Percentiles rank a stretch among this genome's conserved stretches.
phyloP scores from a whole-genome alignment of 2,797 vertebrate genomes.

The Cuniculus paca region DNA sequence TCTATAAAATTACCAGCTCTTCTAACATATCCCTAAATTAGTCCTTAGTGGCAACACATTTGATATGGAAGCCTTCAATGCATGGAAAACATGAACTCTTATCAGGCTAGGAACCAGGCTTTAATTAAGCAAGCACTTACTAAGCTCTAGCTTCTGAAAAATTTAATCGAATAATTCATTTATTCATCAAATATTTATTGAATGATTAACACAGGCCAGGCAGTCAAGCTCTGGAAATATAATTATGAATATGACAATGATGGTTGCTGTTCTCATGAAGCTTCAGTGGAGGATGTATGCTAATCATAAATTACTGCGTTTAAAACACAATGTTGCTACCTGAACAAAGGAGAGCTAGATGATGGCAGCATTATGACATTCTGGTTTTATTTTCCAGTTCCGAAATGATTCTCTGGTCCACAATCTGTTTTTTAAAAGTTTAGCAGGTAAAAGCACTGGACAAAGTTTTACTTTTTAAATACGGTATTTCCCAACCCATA shows the following conservation, averaged over 20 bases:
- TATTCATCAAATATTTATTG: constrained; percentile 27
- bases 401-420: not conserved
- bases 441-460: not conserved
- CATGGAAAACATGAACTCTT: not conserved
- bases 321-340: not conserved
- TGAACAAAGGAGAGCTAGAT: not conserved
- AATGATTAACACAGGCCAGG: not conserved
- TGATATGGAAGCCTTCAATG: not conserved
- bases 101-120: not conserved
- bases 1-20: constrained; percentile 17
- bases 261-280: not conserved
- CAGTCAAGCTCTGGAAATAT: not conserved
- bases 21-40: not conserved
- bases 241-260: not conserved
- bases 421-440: not conserved
- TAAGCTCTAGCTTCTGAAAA: constrained; percentile 2
- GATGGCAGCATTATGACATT: not conserved
- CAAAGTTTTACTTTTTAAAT: not conserved
- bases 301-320: not conserved
- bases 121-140: not conserved
- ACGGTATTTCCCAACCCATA: not conserved
- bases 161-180: constrained; percentile 37
- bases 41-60: not conserved
- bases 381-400: not conserved
- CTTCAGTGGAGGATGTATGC: not conserved